A percentile compares a stretch with the other conserved stretches of the same genome.
Conservation (phyloP, 2,888 invertebrate genomes). For the Eretmocerus hayati region DNA sequence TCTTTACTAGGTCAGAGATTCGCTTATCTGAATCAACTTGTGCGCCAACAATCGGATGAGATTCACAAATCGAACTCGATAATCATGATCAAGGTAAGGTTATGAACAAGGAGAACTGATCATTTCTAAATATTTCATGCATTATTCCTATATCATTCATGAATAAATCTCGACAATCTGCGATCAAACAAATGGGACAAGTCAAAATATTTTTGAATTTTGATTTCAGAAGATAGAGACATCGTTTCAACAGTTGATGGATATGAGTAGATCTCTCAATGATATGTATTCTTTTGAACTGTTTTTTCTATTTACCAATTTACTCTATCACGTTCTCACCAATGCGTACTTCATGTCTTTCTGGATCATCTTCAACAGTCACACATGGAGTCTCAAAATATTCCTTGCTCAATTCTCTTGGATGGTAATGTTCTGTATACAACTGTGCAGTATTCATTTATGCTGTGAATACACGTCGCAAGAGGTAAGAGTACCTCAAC, state of each 20-base stretch:
- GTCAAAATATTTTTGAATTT: too few relatives aligned
- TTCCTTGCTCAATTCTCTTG: constrained; percentile 30
- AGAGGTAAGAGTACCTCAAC: too few relatives aligned
- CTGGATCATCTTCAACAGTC: not conserved
- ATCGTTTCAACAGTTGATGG: constrained; percentile 34
- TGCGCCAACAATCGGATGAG: not conserved
- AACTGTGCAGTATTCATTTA: constrained; percentile 31
- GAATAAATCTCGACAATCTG: too few relatives aligned
- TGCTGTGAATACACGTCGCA: constrained; percentile 32
- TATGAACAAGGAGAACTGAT: too few relatives aligned
- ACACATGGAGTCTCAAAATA: not conserved
- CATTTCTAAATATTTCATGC: too few relatives aligned
- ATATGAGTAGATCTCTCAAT: constrained; percentile 30
- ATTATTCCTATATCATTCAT: too few relatives aligned
- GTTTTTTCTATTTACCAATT: constrained; percentile 35
- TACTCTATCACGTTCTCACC: constrained; percentile 33
- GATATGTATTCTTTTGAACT: constrained; percentile 33
- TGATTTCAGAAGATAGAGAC: constrained; percentile 32
- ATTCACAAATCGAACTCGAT: not conserved
- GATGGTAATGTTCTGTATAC: constrained; percentile 28
- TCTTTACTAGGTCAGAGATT: constrained; percentile 37
- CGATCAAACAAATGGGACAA: too few relatives aligned
- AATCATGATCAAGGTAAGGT: not conserved
- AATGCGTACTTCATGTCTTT: constrained; percentile 27
- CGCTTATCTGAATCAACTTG: constrained; percentile 29